Evolutionary conservation across 2,113 vertebrate genomes (phyloP), one percentile per base, ranked within the genome.

Genomic region (Emydura subglobosa): DNA sequence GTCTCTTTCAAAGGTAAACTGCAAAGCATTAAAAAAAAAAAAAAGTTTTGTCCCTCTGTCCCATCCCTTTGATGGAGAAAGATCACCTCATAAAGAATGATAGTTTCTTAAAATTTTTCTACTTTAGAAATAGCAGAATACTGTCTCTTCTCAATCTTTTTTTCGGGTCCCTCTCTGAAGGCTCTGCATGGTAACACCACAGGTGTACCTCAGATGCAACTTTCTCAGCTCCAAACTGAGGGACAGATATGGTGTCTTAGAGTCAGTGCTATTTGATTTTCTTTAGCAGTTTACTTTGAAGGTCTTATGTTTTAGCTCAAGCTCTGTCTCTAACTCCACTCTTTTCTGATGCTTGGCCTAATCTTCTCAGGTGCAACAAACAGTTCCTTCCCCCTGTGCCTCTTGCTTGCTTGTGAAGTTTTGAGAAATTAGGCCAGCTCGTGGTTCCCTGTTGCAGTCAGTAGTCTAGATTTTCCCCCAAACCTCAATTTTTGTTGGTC

Each of bases 351-450:
- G 82, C 55, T 83, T 10, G 85, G 88, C 49, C 83, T 93, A 59
- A 49, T 85, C 80, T 72, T 94, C 95, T 78, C 86, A 82, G 88
- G 89, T 68, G 79, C 84, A 68, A 61, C 13, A 31, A 76, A 61
- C 13, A 31, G 59, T 61, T 29, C 59, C 11, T 31, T 91, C 87
- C 94, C 93, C 86, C 85, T 39, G 85, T 90, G 95, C 44, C 59
- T 89, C 96, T 94, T 61, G 3, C 61, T 91, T 82, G 14, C 90
- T 93, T 95, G 83, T 86, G 94, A 94, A 80, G 55, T 96, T 94
- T 95, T 95, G 55, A 88, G 94, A 94, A 93, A 91, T 92, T 79
- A 72, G 51, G 39, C 83, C 81, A 84, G 92, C 93, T 90, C 53
- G 84, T 92, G 86, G 10, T 25, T 95, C 87, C 82, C 87, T 86